A percentile compares a stretch with the other conserved stretches of the same genome.
Evolutionary conservation across 2,888 invertebrate species (phyloP).

Genomic region (Pediacus dermestoides): DNA sequence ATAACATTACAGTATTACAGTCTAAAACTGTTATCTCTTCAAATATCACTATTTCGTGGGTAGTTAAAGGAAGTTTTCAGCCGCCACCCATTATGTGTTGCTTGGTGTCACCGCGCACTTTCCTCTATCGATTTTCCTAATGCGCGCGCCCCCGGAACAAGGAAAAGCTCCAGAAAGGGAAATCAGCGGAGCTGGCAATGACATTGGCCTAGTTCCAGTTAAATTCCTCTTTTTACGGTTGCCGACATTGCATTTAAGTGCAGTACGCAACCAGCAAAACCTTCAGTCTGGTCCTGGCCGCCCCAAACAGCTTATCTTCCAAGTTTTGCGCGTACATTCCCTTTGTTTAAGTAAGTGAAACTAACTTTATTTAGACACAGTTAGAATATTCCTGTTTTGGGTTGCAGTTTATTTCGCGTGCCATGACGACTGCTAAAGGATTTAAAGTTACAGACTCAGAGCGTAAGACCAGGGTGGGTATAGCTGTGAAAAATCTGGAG

Average conservation of each 20-base stretch:
- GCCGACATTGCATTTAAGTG: conserved; percentile 30
- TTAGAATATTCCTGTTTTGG: conserved; percentile 8
- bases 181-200: conserved; percentile 34
- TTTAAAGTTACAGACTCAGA: conserved; percentile 70
- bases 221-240: conserved; percentile 23
- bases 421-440: conserved; percentile 57
- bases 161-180: conserved; percentile 34
- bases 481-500: conserved; percentile 63
- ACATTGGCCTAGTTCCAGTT: conserved; percentile 39
- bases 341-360: conserved; percentile 9
- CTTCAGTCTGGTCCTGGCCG: conserved; percentile 22
- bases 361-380: conserved; percentile 9
- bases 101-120: too few relatives aligned
- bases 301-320: conserved; percentile 18
- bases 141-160: conserved; percentile 29
- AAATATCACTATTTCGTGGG: too few relatives aligned
- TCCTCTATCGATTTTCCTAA: too few relatives aligned
- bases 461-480: conserved; percentile 65
- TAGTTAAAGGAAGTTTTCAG: too few relatives aligned
- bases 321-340: too few relatives aligned
- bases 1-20: too few relatives aligned
- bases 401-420: neutral
- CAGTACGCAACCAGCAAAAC: conserved; percentile 26
- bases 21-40: too few relatives aligned
- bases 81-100: too few relatives aligned